A percentile compares a stretch with the other conserved stretches of the same genome.
phyloP scores from a whole-genome alignment of 2,888 invertebrate genomes.

The Calameuta pallipes region DNA sequence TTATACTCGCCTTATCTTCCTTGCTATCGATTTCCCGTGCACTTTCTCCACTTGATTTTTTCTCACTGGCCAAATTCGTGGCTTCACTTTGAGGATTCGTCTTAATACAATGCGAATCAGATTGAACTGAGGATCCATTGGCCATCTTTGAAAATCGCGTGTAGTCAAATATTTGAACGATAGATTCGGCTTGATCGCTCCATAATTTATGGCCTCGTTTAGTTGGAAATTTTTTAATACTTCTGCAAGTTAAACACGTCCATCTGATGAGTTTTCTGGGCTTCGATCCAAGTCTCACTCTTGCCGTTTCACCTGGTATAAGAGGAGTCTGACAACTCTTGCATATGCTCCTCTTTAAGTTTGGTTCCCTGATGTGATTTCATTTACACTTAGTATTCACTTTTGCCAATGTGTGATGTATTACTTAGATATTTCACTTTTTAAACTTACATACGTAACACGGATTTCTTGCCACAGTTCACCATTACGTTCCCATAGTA shows the following conservation, averaged over 20 bases:
- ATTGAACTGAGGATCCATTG: too few relatives aligned
- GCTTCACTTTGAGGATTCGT: too few relatives aligned
- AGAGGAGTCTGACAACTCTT: slow-evolving; percentile 71
- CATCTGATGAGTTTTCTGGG: slow-evolving; percentile 66
- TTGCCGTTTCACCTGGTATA: slow-evolving; percentile 69
- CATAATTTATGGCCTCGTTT: slow-evolving; percentile 67
- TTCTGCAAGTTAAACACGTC: slow-evolving; percentile 67
- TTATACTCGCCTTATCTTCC: too few relatives aligned
- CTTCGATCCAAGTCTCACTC: slow-evolving; percentile 67
- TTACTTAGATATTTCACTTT: slow-evolving; percentile 1
- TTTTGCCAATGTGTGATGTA: neutral
- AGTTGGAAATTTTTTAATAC: slow-evolving; percentile 61
- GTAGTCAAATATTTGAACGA: slow-evolving; percentile 68
- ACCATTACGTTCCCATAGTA: slow-evolving; percentile 71
- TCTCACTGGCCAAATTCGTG: too few relatives aligned
- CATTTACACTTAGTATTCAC: neutral
- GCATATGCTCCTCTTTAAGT: slow-evolving; percentile 72
- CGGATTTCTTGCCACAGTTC: slow-evolving; percentile 72
- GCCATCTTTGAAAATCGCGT: slow-evolving; percentile 20
- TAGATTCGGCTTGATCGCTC: slow-evolving; percentile 69
- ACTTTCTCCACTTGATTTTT: too few relatives aligned
- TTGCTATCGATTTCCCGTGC: too few relatives aligned
- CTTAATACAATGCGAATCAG: too few relatives aligned
- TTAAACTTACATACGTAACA: slow-evolving; percentile 70
- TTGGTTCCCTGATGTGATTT: slow-evolving; percentile 69